Conservation (phyloP, 2,113 vertebrate genomes). For the Pteruthius melanotis region DNA sequence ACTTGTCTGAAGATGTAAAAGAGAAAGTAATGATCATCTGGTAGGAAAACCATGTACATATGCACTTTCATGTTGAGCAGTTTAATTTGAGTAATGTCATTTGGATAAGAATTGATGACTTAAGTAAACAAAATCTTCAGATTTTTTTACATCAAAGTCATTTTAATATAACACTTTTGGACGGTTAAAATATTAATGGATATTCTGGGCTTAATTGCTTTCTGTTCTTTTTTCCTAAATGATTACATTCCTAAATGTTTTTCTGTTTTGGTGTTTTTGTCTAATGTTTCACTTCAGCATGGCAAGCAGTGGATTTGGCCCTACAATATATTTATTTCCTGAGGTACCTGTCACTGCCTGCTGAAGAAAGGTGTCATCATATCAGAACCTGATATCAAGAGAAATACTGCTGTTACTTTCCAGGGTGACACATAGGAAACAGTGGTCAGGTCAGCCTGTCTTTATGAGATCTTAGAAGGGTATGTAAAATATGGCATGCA, state of each 20-base stretch:
- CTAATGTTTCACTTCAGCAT: not conserved
- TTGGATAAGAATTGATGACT: not conserved
- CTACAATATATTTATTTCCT: not conserved
- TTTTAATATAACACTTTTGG: not conserved
- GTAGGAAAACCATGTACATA: not conserved
- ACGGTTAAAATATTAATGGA: not conserved
- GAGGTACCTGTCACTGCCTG: not conserved
- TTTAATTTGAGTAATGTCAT: not conserved
- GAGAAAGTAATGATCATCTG: not conserved
- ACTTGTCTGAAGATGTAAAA: not conserved
- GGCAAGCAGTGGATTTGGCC: not conserved
- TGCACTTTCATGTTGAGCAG: not conserved
- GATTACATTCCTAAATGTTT: not conserved
- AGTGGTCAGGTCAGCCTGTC: not conserved
- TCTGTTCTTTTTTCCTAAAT: not conserved
- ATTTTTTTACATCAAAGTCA: not conserved
- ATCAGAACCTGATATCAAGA: not conserved
- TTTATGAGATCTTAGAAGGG: not conserved
- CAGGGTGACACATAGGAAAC: not conserved
- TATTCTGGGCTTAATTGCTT: not conserved
- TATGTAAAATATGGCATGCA: accelerated
- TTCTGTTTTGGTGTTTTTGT: not conserved
- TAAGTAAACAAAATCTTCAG: not conserved
- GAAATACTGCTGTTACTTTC: not conserved
- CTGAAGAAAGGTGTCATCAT: not conserved